Percentiles rank a stretch among this genome's conserved stretches.
phyloP scores from a whole-genome alignment of 1,140 invertebrate species.

The Rhopalosiphum padi region DNA sequence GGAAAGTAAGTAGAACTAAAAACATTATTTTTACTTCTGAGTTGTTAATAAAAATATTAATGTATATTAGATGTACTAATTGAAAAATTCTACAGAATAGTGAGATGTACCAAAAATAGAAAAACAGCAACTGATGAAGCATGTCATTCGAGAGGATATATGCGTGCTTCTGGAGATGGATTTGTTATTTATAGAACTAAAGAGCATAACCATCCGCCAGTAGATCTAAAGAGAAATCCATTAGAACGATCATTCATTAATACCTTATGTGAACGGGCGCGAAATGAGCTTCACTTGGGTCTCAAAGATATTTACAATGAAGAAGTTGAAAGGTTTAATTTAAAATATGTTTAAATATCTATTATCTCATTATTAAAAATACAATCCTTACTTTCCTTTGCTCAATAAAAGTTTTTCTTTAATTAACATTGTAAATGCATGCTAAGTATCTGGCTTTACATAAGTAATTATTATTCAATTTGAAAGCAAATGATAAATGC shows the following conservation, averaged over 20 bases:
- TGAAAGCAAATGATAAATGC: background rate
- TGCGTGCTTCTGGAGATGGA: conserved; percentile 50
- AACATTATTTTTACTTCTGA: background rate
- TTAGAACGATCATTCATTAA: conserved; percentile 54
- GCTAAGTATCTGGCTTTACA: background rate
- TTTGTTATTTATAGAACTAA: conserved; percentile 57
- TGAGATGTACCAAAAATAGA: conserved; percentile 49
- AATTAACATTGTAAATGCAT: background rate
- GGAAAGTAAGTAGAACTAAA: conserved; percentile 40
- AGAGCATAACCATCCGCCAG: conserved; percentile 46
- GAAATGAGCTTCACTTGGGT: background rate
- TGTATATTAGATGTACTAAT: background rate
- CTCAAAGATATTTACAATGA: conserved; percentile 54
- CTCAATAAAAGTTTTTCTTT: no score
- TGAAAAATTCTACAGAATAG: conserved; percentile 5
- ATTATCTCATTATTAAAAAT: no score
- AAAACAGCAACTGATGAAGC: conserved; percentile 51
- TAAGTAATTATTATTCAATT: background rate
- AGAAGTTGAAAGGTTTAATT: conserved; percentile 50
- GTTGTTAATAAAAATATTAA: background rate
- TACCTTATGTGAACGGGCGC: conserved; percentile 47
- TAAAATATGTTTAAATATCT: background rate
- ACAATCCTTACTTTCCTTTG: no score
- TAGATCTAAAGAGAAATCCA: conserved; percentile 44
- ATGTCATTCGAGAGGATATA: conserved; percentile 42